Evolutionary conservation across 1,140 invertebrate species (phyloP).

Genomic region (Carposina sasakii): DNA sequence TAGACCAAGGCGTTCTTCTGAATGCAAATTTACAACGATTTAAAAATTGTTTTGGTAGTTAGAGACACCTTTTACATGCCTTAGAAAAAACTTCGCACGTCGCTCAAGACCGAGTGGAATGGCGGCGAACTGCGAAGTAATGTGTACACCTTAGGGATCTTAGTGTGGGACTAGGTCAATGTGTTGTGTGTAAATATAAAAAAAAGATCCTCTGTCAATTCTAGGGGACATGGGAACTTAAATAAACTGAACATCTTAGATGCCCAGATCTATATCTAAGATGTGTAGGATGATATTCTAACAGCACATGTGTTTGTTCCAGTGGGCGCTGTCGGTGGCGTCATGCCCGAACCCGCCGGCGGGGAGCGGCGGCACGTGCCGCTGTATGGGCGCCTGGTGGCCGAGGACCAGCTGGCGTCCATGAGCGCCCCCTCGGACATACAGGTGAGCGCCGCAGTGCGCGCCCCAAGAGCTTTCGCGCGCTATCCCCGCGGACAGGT

Average conservation of each 20-base stretch:
- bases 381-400: conserved; percentile 89
- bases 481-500: conserved; percentile 79
- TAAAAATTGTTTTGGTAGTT: too few relatives aligned
- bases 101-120: too few relatives aligned
- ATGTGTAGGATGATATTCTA: background rate
- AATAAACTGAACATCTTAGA: background rate
- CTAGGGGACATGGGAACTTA: too few relatives aligned
- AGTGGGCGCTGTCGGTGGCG: conserved; percentile 64
- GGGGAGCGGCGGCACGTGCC: conserved; percentile 80
- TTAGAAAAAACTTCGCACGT: too few relatives aligned
- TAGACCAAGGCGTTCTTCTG: too few relatives aligned
- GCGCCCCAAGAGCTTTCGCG: conserved; percentile 90
- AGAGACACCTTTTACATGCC: too few relatives aligned
- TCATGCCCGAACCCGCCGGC: conserved; percentile 67
- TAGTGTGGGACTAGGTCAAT: too few relatives aligned
- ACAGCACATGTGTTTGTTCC: conserved; percentile 32
- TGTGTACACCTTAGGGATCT: too few relatives aligned
- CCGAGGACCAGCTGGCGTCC: conserved; percentile 85
- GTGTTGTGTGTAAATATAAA: too few relatives aligned
- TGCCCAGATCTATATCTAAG: background rate
- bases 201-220: too few relatives aligned
- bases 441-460: conserved; percentile 75
- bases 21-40: too few relatives aligned
- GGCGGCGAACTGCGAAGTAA: too few relatives aligned
- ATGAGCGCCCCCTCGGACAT: conserved; percentile 83